Evolutionary conservation across 2,113 vertebrate genomes (phyloP).

Genomic region (Aix galericulata): DNA sequence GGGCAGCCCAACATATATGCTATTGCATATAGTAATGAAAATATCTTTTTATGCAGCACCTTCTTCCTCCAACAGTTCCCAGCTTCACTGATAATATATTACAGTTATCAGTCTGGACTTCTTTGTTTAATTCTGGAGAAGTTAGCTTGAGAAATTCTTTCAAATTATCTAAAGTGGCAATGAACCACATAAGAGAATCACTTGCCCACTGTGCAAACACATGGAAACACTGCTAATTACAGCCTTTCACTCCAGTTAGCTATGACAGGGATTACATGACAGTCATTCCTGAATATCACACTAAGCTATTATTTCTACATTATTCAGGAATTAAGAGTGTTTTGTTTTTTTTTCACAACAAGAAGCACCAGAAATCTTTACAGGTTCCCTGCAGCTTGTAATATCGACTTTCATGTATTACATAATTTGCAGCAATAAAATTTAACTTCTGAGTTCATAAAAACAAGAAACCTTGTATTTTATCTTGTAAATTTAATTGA

Average conservation of each 20-base stretch:
- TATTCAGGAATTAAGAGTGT: slow-evolving; percentile 14
- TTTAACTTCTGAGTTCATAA: background rate
- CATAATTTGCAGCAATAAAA: background rate
- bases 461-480: background rate
- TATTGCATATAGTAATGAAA: background rate
- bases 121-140: background rate
- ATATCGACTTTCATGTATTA: background rate
- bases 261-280: background rate
- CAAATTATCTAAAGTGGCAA: slow-evolving; percentile 15
- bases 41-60: background rate
- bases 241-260: slow-evolving; percentile 3
- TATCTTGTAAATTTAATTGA: background rate
- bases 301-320: background rate
- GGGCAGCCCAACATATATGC: background rate
- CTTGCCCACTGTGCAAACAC: slow-evolving; percentile 16
- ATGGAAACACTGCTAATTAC: slow-evolving; percentile 22
- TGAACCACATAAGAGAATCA: background rate
- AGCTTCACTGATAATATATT: background rate
- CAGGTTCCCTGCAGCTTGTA: background rate
- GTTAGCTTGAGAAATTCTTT: background rate
- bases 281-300: background rate
- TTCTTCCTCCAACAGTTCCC: background rate
- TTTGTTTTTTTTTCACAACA: background rate
- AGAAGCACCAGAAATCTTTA: background rate
- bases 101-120: background rate